Base-by-base conservation (phyloP, 1,140 invertebrate species). In the Brachionus koreanus region DNA sequence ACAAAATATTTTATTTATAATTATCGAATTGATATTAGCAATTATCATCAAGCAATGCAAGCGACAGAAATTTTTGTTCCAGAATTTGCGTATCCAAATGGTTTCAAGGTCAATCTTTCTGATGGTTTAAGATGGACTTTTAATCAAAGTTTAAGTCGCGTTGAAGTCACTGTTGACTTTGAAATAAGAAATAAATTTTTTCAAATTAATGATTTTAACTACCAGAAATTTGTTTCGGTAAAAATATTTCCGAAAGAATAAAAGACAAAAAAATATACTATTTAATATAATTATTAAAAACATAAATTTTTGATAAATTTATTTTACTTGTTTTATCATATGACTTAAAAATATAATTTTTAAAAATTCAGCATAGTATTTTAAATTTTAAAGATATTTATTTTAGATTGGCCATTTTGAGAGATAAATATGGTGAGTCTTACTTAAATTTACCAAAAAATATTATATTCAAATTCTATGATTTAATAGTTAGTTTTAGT, bases 401-500 rank as follows among this genome's bases (percentile, higher is more conserved):
- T 6, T 65, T 65, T 65, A 35, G n/a, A n/a, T 5, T 46, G 23
- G n/a, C 49, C 6, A 57, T 12, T 57, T 57, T 57, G n/a, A 57
- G 5, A 39, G 5, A 77, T 37, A 52, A 77, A 37, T 52, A 77
- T 77, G 74, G 74, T 77, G 49, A 19, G 25, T 77, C 23, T 61
- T 29, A 12, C 3, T 16, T 3, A 63, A 63, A 23, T 13, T 16
- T 3, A 63, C 7, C 9, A 63, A 16, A 19, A 10, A 74, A 74
- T 33, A 7, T 43, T 19, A 12, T 6, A n/a, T n/a, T 77, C 29
- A 39, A n/a, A 57, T 7, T n/a, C 13, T n/a, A 39, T 61, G 19
- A 57, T 61, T 63, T 23, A 35, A 61, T 61, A 79, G 97, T 91
- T 99, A 85, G 97, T 99, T 16, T 89, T 99, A 86, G 96, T 99